Conservation (phyloP, 2,888 invertebrate genomes). For the Ichneumon xanthorius region DNA sequence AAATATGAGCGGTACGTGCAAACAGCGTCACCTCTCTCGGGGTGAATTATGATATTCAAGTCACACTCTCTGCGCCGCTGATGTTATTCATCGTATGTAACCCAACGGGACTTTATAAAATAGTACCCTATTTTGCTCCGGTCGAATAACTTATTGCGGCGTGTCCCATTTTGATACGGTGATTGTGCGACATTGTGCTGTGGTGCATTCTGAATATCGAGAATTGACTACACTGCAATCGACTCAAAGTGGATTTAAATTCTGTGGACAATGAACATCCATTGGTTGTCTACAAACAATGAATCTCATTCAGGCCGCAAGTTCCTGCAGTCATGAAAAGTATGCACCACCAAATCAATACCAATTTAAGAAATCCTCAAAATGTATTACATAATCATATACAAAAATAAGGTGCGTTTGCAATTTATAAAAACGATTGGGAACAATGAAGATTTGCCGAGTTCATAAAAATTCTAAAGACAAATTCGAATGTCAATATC, state of each 20-base stretch:
- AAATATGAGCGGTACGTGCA: constrained; percentile 48
- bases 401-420: no score
- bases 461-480: no score
- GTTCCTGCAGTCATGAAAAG: constrained; percentile 25
- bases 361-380: not conserved
- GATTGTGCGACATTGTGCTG: constrained; percentile 72
- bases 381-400: no score
- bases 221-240: constrained; percentile 60
- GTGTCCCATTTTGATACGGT: constrained; percentile 83
- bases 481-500: no score
- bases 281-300: constrained; percentile 73
- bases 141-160: constrained; percentile 84
- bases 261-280: constrained; percentile 68
- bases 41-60: constrained; percentile 78
- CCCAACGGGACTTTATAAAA: constrained; percentile 84
- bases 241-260: constrained; percentile 81
- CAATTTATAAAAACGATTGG: no score
- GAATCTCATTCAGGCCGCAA: constrained; percentile 72
- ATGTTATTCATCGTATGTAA: constrained; percentile 84
- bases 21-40: constrained; percentile 46
- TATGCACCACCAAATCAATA: constrained; percentile 19
- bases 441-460: no score
- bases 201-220: constrained; percentile 62
- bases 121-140: constrained; percentile 83
- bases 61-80: constrained; percentile 81